Evolutionary conservation across 2,797 vertebrate genomes (phyloP).

Genomic region (Chrysocyon brachyurus): DNA sequence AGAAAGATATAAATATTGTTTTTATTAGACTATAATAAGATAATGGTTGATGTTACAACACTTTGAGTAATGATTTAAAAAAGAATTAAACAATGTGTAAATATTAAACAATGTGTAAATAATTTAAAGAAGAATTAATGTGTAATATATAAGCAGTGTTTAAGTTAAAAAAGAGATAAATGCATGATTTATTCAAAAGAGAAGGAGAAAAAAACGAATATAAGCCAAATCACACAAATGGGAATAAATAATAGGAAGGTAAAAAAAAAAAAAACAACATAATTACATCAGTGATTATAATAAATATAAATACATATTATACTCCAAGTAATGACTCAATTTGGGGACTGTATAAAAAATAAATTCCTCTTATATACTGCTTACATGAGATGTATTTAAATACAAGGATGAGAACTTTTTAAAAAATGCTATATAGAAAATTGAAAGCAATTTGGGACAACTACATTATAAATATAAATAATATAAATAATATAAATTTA

Average conservation of each 20-base stretch:
- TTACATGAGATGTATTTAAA: neutral
- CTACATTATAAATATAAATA: neutral
- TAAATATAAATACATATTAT: neutral
- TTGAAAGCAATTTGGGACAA: neutral
- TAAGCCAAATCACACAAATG: neutral
- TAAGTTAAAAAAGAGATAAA: neutral
- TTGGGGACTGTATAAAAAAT: neutral
- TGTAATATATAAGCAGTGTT: neutral
- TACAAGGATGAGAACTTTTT: neutral
- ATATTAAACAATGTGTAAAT: neutral
- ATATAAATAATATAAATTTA: too few species aligned
- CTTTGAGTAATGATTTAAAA: neutral
- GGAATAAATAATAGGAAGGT: neutral
- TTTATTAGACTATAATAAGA: neutral
- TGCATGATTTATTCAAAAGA: neutral
- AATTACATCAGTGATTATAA: neutral
- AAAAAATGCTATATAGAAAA: neutral
- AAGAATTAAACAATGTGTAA: neutral
- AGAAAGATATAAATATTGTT: neutral
- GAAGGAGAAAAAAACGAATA: neutral
- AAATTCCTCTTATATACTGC: neutral
- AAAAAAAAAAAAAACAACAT: neutral
- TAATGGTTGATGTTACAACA: neutral
- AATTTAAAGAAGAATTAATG: neutral
- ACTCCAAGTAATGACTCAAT: neutral